Percentiles rank a stretch among this genome's conserved stretches.
These are phyloP conservation scores for Hymenopus coronatus DNA, from an alignment of 2,888 invertebrate genomes.

Conservation along the genomic window DNA sequence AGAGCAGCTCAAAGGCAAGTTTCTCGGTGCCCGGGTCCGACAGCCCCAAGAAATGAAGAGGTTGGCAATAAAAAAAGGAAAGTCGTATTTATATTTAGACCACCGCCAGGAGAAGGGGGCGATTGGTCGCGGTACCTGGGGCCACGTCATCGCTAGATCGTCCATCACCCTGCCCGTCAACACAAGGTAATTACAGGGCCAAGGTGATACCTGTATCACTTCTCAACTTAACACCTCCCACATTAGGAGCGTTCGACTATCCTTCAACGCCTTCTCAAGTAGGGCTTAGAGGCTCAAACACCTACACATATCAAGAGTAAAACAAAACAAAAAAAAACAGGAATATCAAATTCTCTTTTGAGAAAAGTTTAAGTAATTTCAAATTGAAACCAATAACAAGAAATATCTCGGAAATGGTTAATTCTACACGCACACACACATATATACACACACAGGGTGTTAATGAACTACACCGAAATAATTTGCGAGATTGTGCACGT, in stretches of 20 bases:
- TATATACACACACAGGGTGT: too few relatives aligned
- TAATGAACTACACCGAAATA: too few relatives aligned
- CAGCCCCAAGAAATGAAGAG: not conserved
- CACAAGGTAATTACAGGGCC: not conserved
- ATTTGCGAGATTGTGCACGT: too few relatives aligned
- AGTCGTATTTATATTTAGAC: not conserved
- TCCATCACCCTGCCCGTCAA: constrained; percentile 20
- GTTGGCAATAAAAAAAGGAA: not conserved
- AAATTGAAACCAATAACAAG: too few relatives aligned
- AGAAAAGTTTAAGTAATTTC: too few relatives aligned
- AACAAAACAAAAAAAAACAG: too few relatives aligned
- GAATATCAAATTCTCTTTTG: too few relatives aligned
- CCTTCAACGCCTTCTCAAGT: too few relatives aligned
- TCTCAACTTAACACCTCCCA: not conserved
- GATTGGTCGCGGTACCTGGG: constrained; percentile 28
- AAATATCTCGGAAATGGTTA: too few relatives aligned
- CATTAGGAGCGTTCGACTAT: not conserved
- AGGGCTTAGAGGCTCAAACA: too few relatives aligned
- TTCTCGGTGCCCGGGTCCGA: not conserved
- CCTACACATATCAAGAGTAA: too few relatives aligned
- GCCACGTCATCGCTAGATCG: constrained; percentile 28
- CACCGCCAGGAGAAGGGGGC: not conserved
- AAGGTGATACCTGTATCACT: not conserved
- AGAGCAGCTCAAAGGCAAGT: not conserved
- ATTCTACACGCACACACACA: too few relatives aligned